Conservation (phyloP, 2,888 invertebrate species). For the Parnassius apollo region DNA sequence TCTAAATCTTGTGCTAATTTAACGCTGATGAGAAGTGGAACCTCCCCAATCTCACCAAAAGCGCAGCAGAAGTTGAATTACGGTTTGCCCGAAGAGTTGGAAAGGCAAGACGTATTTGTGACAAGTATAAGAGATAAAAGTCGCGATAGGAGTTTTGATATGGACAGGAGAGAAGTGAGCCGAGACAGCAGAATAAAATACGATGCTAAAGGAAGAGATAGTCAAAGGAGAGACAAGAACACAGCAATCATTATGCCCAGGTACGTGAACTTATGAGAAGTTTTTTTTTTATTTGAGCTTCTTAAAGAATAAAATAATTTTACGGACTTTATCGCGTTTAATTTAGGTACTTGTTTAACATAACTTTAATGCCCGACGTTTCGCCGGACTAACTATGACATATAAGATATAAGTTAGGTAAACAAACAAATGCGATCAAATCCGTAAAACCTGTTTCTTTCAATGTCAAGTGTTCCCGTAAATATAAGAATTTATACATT, state of each 20-base stretch:
- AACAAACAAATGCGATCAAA: too few species aligned
- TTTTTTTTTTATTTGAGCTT: slow-evolving; percentile 1
- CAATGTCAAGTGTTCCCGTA: too few species aligned
- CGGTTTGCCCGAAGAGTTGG: slow-evolving; percentile 56
- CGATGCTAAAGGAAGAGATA: slow-evolving; percentile 49
- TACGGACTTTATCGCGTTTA: too few species aligned
- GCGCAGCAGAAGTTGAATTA: slow-evolving; percentile 82
- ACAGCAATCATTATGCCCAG: slow-evolving; percentile 77
- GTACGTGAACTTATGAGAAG: slow-evolving; percentile 40
- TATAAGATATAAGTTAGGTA: too few species aligned
- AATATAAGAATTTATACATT: too few species aligned
- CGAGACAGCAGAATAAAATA: slow-evolving; percentile 61
- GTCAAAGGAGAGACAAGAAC: slow-evolving; percentile 56
- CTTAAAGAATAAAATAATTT: too few species aligned
- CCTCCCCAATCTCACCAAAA: slow-evolving; percentile 73
- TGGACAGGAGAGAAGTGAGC: slow-evolving; percentile 55
- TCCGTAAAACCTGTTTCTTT: too few species aligned
- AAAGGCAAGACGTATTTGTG: slow-evolving; percentile 66
- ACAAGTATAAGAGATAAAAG: slow-evolving; percentile 66
- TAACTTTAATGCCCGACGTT: too few species aligned
- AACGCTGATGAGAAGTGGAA: slow-evolving; percentile 44
- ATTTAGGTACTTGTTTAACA: too few species aligned
- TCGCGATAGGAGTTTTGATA: slow-evolving; percentile 54
- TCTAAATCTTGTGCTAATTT: slow-evolving; percentile 77
- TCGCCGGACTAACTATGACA: too few species aligned